These are phyloP conservation scores for Drosophila sordidapex DNA, from an alignment of 2,888 invertebrate species.

Conservation along the genomic window DNA sequence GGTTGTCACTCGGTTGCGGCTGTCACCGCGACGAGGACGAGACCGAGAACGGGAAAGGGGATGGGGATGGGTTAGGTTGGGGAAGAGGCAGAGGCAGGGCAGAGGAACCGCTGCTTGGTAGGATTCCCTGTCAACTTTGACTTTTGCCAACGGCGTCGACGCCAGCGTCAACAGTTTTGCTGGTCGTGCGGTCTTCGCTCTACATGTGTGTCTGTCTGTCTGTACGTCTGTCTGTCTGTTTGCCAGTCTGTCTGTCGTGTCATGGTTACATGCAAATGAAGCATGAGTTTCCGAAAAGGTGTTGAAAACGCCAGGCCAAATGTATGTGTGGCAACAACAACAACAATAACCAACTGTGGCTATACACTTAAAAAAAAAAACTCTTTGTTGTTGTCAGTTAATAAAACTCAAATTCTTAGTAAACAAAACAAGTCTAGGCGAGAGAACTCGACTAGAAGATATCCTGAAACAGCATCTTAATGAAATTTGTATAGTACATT, in stretches of 20 bases:
- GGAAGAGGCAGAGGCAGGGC: too few relatives aligned
- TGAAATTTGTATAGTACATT: neutral
- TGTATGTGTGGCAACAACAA: slow-evolving; percentile 28
- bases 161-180: slow-evolving; percentile 29
- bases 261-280: slow-evolving; percentile 81
- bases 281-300: slow-evolving; percentile 81
- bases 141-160: slow-evolving; percentile 18
- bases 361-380: neutral
- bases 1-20: slow-evolving; percentile 71
- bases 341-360: slow-evolving; percentile 10
- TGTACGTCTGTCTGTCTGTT: neutral
- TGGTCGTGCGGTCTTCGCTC: slow-evolving; percentile 56
- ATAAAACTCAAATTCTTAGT: neutral
- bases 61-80: neutral
- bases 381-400: neutral
- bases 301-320: slow-evolving; percentile 71
- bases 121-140: slow-evolving; percentile 25
- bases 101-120: slow-evolving; percentile 23
- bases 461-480: neutral
- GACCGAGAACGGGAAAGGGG: neutral
- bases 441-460: neutral
- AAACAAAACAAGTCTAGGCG: neutral
- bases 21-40: slow-evolving; percentile 49
- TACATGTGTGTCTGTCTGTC: slow-evolving; percentile 20
- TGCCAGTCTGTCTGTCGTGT: slow-evolving; percentile 39